Percentiles rank a stretch among this genome's conserved stretches.
Conservation (phyloP, 1,140 invertebrate genomes). For the Aphidius ervi region DNA sequence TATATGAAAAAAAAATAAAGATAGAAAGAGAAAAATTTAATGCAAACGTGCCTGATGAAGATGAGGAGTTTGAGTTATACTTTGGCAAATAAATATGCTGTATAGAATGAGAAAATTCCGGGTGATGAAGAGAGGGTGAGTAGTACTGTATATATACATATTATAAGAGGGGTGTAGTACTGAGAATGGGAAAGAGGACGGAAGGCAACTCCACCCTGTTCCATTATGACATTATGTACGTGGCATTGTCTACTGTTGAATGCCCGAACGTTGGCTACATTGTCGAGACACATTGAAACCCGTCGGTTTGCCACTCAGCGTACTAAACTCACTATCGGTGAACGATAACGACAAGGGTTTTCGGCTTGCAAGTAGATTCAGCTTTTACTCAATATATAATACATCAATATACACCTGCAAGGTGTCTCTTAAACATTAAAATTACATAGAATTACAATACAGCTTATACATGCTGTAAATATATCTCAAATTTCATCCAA, state of each 20-base stretch:
- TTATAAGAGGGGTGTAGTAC: slow-evolving; percentile 1
- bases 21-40: no score
- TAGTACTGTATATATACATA: not conserved
- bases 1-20: not conserved
- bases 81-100: not conserved
- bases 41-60: no score
- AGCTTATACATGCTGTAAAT: no score
- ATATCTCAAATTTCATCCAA: no score
- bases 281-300: slow-evolving; percentile 48
- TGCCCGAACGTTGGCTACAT: slow-evolving; percentile 51
- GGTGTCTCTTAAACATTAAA: no score
- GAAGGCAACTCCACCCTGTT: slow-evolving; percentile 32
- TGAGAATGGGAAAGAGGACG: slow-evolving; percentile 23
- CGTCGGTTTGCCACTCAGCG: slow-evolving; percentile 42
- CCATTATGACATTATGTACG: slow-evolving; percentile 53
- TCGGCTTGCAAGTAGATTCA: slow-evolving; percentile 3
- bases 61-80: not conserved
- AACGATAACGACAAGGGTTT: slow-evolving; percentile 40
- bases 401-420: no score
- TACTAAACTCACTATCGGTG: slow-evolving; percentile 48
- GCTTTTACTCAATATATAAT: no score
- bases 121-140: not conserved
- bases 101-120: not conserved
- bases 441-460: no score
- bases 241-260: slow-evolving; percentile 49